Evolutionary conservation across 2,888 invertebrate species (phyloP).

Genomic region (Hirtodrosophila alboralis): DNA sequence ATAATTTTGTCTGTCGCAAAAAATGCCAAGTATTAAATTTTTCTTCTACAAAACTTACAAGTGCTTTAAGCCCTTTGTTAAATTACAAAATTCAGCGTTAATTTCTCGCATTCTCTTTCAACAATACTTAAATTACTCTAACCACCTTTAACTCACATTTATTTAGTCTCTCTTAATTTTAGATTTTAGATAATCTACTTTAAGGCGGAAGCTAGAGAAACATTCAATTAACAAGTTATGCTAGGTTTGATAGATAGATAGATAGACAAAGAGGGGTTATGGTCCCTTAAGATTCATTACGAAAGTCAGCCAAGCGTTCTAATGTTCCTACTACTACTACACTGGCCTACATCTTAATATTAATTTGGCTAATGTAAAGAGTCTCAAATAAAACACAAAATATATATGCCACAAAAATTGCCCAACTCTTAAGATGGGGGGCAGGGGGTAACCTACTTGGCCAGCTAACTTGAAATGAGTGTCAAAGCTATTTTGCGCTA

Average conservation of each 20-base stretch:
- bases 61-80: too few relatives aligned
- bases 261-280: constrained; percentile 4
- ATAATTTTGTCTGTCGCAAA: too few relatives aligned
- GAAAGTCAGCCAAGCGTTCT: constrained; percentile 49
- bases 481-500: constrained; percentile 80
- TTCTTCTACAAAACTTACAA: too few relatives aligned
- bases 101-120: too few relatives aligned
- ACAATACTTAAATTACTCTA: too few relatives aligned
- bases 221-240: constrained; percentile 1
- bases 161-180: too few relatives aligned
- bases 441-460: constrained; percentile 69
- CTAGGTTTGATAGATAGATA: background rate
- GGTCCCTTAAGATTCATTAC: constrained; percentile 30
- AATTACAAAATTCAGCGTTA: too few relatives aligned
- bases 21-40: too few relatives aligned
- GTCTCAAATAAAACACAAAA: constrained; percentile 41
- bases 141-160: too few relatives aligned
- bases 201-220: background rate
- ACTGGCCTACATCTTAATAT: constrained; percentile 59
- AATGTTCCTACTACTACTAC: too few relatives aligned
- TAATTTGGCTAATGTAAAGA: constrained; percentile 68
- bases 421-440: constrained; percentile 30
- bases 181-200: too few relatives aligned
- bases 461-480: constrained; percentile 75
- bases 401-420: constrained; percentile 51